Evolutionary conservation across 1,140 invertebrate genomes (phyloP).

Genomic region (Drosophila chauvacae): DNA sequence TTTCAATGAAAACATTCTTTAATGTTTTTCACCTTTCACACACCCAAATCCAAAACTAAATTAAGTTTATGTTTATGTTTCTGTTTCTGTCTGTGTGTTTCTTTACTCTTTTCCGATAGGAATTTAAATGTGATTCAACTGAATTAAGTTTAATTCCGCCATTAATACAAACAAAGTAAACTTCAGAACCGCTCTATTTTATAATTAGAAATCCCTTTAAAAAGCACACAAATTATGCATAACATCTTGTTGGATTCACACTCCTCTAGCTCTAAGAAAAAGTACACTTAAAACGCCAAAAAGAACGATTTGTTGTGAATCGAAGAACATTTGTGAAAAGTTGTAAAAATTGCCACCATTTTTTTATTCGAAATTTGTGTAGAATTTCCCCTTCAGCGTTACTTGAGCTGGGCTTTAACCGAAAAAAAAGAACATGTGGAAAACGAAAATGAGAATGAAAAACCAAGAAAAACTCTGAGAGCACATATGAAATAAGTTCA

Average conservation of each 20-base stretch:
- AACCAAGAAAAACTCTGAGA: constrained; percentile 49
- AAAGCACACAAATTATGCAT: constrained; percentile 5
- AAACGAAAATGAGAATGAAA: constrained; percentile 5
- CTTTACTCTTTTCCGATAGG: neutral
- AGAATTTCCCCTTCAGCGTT: constrained; percentile 22
- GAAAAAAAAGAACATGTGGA: neutral
- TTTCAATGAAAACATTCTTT: neutral
- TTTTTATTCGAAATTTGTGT: too few relatives aligned
- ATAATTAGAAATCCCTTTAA: neutral
- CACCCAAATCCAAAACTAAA: neutral
- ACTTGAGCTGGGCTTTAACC: constrained; percentile 6
- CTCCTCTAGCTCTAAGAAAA: neutral
- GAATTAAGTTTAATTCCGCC: neutral
- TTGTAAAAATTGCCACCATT: neutral
- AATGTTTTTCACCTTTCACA: neutral
- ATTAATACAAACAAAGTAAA: neutral
- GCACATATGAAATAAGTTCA: constrained; percentile 57
- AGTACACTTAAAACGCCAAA: constrained; percentile 5
- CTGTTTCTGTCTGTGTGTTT: neutral
- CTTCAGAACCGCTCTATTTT: neutral
- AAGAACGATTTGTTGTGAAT: neutral
- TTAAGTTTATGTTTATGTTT: constrained; percentile 8
- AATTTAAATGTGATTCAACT: constrained; percentile 3
- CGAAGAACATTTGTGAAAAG: neutral
- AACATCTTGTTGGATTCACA: constrained; percentile 7